These are phyloP conservation scores for Apocrypta bakeri DNA, from an alignment of 1,140 invertebrate genomes.

Conservation along the genomic window DNA sequence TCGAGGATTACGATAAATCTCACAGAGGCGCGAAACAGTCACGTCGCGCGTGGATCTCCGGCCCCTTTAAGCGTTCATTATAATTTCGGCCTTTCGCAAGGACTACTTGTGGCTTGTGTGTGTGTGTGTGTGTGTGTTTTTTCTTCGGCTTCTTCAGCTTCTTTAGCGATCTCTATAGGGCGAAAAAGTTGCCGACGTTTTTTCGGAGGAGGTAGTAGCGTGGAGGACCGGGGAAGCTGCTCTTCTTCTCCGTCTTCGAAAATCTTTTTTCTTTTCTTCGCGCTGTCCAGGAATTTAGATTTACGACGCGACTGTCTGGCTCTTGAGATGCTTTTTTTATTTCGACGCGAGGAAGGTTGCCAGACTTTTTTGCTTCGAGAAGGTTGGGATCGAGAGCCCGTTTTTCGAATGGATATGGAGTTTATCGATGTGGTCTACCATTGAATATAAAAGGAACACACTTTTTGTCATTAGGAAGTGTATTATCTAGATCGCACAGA, in stretches of 20 bases:
- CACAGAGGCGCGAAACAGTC: not conserved
- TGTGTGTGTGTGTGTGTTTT: not conserved
- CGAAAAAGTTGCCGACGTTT: not conserved
- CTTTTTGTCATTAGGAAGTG: too few species aligned
- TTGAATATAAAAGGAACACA: too few species aligned
- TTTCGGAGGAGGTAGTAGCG: not conserved
- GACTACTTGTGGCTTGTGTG: slow-evolving; percentile 10
- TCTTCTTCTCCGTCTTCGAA: not conserved
- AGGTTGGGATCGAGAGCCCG: too few species aligned
- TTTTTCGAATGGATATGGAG: not conserved
- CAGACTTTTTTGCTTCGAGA: not conserved
- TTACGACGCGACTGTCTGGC: slow-evolving; percentile 10
- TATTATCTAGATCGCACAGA: too few species aligned
- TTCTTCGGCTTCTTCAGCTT: not conserved
- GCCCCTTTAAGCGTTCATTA: not conserved
- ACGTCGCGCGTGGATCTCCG: not conserved
- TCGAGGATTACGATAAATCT: slow-evolving; percentile 13
- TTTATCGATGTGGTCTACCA: too few species aligned
- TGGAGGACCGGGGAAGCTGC: not conserved
- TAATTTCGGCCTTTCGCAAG: slow-evolving; percentile 16
- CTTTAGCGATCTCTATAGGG: not conserved
- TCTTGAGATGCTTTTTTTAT: not conserved
- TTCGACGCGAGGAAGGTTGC: not conserved
- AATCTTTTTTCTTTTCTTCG: not conserved
- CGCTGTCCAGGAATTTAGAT: slow-evolving; percentile 12